Evolutionary conservation across 2,888 invertebrate species (phyloP), one percentile per base, ranked within the genome.

Genomic region (Aspidiotus rigidus): DNA sequence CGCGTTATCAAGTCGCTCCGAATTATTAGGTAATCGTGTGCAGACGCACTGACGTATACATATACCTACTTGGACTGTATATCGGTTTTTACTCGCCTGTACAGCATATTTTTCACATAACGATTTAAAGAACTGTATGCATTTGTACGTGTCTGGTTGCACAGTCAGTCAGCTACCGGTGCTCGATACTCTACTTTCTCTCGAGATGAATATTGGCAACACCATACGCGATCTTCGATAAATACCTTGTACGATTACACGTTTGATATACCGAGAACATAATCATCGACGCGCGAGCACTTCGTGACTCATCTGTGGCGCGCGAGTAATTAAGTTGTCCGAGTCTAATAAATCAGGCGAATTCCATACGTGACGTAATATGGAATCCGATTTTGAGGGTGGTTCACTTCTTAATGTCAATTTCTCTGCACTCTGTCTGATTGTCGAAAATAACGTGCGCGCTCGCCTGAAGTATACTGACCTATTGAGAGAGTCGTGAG

Each of bases 41-140:
- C 8, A 49, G 64, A 49, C 49, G 49, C 28, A 28, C 5, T 28
- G 28, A 28, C 28, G 28, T 28, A 28, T 28, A 28, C n/a, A n/a
- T 28, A 28, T 28, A 28, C 28, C 28, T 28, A 28, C 28, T 28
- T 28, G 28, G 28, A 28, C 28, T 28, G 28, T 40, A 64, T 55
- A 64, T 55, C 64, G 64, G 64, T 64, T 64, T 64, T 64, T 28
- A 28, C 28, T 28, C 28, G 28, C 28, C 28, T 28, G 5, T 28
- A 28, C 28, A 28, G 28, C 28, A 55, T 64, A 49, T 49, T 64
- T 64, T 64, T 64, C 64, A 64, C 55, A 55, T 64, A 55, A 64
- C 64, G 55, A 64, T 64, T 64, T 64, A 41, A 64, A 62, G 49
- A 40, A 39, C 64, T 64, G 55, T 64, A 64, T 64, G 53, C 53